Evolutionary conservation across 2,113 vertebrate species (phyloP).

Genomic region (Chloropsis cyanopogon): DNA sequence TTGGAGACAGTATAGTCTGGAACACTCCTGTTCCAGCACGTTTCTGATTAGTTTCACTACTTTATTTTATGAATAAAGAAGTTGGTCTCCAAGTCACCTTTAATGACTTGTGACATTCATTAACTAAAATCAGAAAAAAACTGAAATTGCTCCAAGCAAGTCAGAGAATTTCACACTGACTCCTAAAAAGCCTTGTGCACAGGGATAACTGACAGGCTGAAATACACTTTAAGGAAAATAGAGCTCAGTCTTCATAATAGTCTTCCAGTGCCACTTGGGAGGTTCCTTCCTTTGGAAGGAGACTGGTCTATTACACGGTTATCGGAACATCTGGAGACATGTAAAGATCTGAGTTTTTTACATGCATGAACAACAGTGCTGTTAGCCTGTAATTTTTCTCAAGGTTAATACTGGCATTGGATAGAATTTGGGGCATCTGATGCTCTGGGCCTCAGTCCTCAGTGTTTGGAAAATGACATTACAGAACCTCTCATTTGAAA

Average conservation of each 20-base stretch:
- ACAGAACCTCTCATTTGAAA: background rate
- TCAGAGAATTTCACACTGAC: background rate
- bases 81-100: background rate
- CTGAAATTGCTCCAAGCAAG: background rate
- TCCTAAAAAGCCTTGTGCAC: background rate
- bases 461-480: background rate
- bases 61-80: background rate
- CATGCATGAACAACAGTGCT: background rate
- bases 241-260: background rate
- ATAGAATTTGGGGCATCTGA: background rate
- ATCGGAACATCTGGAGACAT: background rate
- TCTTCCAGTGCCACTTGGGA: background rate
- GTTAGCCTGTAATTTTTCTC: background rate
- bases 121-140: background rate
- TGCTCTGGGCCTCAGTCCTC: background rate
- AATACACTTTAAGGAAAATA: background rate
- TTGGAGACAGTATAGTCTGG: background rate
- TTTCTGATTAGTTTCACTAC: background rate
- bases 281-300: background rate
- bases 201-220: background rate
- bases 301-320: background rate
- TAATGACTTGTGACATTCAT: background rate
- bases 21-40: background rate
- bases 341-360: background rate
- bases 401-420: background rate